Conservation (phyloP, 92 coral and sea anemone species). For the Porites evermanni region DNA sequence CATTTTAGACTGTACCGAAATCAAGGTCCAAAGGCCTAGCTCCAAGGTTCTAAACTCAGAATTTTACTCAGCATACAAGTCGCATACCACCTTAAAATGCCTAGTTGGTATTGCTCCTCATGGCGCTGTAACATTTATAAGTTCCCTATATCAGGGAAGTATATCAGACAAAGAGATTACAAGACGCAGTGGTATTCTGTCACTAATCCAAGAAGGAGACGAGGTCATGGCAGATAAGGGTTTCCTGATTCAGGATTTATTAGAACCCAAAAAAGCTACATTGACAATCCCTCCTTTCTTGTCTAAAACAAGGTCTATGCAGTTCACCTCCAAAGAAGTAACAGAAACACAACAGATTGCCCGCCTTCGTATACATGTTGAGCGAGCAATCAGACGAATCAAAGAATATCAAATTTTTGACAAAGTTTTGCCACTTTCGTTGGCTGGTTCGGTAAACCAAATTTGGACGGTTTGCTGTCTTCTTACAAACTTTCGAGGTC, state of each 20-base stretch:
- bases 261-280: slow-evolving; percentile 20
- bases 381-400: slow-evolving; percentile 42
- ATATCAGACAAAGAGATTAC: slow-evolving; percentile 59
- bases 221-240: slow-evolving; percentile 65
- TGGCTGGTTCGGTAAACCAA: slow-evolving; percentile 47
- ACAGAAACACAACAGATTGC: slow-evolving; percentile 54
- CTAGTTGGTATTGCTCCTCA: slow-evolving; percentile 55
- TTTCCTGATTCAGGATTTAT: slow-evolving; percentile 35
- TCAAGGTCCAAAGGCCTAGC: slow-evolving; percentile 57
- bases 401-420: slow-evolving; percentile 45
- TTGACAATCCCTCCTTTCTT: slow-evolving; percentile 61
- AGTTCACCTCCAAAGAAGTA: slow-evolving; percentile 42
- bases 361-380: slow-evolving; percentile 55
- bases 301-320: slow-evolving; percentile 31
- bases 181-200: slow-evolving; percentile 41
- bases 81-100: slow-evolving; percentile 46
- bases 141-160: slow-evolving; percentile 37
- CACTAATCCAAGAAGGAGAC: slow-evolving; percentile 44
- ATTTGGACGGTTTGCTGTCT: slow-evolving; percentile 39
- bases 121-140: slow-evolving; percentile 53
- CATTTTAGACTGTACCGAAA: slow-evolving; percentile 58
- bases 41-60: slow-evolving; percentile 53
- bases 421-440: slow-evolving; percentile 46
- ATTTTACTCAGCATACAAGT: slow-evolving; percentile 45
- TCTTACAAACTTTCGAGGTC: slow-evolving; percentile 52